phyloP scores from a whole-genome alignment of 1,140 invertebrate species.

The Drosophila jambulina region DNA sequence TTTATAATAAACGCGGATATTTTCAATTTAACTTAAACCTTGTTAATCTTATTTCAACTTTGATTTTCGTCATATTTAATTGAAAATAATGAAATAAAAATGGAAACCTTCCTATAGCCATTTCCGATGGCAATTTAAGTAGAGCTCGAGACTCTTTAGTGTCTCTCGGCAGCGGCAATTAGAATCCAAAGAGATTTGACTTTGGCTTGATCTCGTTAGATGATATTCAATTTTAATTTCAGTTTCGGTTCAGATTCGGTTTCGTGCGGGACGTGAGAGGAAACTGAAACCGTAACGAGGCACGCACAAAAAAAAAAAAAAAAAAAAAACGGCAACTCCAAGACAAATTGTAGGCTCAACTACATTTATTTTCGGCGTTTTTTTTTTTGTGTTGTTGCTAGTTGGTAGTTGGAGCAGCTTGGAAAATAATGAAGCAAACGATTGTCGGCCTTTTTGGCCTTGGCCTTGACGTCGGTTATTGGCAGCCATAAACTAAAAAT shows the following conservation, averaged over 20 bases:
- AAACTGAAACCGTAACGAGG: slow-evolving; percentile 35
- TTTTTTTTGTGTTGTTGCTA: slow-evolving; percentile 2
- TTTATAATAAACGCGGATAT: background rate
- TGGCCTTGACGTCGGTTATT: slow-evolving; percentile 66
- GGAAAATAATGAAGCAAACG: slow-evolving; percentile 49
- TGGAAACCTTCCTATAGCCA: slow-evolving; percentile 21
- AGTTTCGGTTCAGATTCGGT: slow-evolving; percentile 46
- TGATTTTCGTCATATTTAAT: background rate
- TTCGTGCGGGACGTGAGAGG: slow-evolving; percentile 37
- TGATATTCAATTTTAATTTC: slow-evolving; percentile 52
- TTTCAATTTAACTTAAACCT: background rate
- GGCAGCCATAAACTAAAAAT: slow-evolving; percentile 68
- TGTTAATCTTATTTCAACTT: background rate
- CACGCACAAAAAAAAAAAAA: slow-evolving; percentile 27
- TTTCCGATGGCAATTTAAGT: slow-evolving; percentile 33
- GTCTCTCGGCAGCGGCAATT: slow-evolving; percentile 19
- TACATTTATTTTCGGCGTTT: slow-evolving; percentile 36
- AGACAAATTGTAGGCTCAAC: slow-evolving; percentile 56
- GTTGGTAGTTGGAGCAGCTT: slow-evolving; percentile 42
- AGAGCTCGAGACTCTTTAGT: slow-evolving; percentile 6
- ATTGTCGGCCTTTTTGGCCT: slow-evolving; percentile 55
- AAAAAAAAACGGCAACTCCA: slow-evolving; percentile 39
- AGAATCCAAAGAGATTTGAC: slow-evolving; percentile 34
- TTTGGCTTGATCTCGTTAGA: slow-evolving; percentile 42
- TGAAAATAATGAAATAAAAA: background rate